Percentiles rank a stretch among this genome's conserved stretches.
Conservation (phyloP, 2,888 invertebrate genomes). For the Acanthoscelides obtectus region DNA sequence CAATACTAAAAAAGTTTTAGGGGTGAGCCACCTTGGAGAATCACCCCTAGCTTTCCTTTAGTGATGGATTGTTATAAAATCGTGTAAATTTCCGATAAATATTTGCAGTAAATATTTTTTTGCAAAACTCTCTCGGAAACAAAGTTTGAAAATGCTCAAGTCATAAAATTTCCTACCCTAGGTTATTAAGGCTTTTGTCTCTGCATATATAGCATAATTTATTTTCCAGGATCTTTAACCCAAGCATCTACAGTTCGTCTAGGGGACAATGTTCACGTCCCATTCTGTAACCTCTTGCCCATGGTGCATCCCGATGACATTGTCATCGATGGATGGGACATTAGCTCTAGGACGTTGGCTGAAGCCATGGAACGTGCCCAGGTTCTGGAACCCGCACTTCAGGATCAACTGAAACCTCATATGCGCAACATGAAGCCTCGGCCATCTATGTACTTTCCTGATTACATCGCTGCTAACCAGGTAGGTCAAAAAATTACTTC, state of each 20-base stretch:
- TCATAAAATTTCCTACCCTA: too few species aligned
- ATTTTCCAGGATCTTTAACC: constrained; percentile 71
- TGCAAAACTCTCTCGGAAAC: too few species aligned
- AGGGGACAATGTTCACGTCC: constrained; percentile 71
- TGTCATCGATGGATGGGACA: constrained; percentile 88
- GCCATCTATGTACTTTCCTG: constrained; percentile 81
- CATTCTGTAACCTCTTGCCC: constrained; percentile 65
- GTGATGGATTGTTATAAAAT: too few species aligned
- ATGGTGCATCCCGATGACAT: constrained; percentile 87
- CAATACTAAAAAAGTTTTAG: too few species aligned
- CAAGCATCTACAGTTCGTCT: constrained; percentile 86
- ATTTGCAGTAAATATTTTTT: too few species aligned
- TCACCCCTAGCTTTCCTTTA: too few species aligned
- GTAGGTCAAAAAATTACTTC: constrained; percentile 47
- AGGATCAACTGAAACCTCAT: constrained; percentile 68
- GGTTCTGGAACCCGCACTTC: constrained; percentile 78
- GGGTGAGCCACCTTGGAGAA: too few species aligned
- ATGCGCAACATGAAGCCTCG: constrained; percentile 70
- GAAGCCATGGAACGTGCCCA: constrained; percentile 84
- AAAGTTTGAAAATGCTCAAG: too few species aligned
- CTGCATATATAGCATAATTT: too few species aligned
- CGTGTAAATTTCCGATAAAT: too few species aligned
- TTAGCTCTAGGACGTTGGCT: constrained; percentile 75
- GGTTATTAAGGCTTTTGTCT: too few species aligned
- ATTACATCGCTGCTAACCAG: constrained; percentile 97